Percentiles rank a stretch among this genome's conserved stretches.
These are phyloP conservation scores for Puntigrus tetrazona DNA, from an alignment of 2,113 vertebrate genomes.

Conservation along the genomic window DNA sequence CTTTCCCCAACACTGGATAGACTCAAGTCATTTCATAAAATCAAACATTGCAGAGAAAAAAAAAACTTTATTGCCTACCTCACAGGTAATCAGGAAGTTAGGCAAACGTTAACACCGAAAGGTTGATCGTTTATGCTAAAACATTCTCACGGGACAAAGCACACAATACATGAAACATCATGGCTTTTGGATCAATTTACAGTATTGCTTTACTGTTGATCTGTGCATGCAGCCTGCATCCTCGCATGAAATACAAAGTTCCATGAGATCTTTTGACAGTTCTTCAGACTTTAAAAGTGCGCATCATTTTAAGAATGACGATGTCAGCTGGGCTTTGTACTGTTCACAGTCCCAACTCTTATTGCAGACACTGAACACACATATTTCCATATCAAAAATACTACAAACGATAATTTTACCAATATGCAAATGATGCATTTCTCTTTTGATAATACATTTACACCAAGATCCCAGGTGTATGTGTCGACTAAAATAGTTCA, in stretches of 20 bases:
- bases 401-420: constrained; percentile 47
- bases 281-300: neutral
- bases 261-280: neutral
- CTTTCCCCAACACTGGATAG: neutral
- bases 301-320: neutral
- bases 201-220: neutral
- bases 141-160: neutral
- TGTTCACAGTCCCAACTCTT: constrained; percentile 27
- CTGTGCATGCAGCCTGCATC: constrained; percentile 1
- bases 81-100: neutral
- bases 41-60: neutral
- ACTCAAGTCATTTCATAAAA: neutral
- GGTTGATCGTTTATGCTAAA: neutral
- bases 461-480: neutral
- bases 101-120: neutral
- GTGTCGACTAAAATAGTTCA: constrained; percentile 60
- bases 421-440: constrained; percentile 59
- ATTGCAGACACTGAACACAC: constrained; percentile 53
- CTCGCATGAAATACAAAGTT: neutral
- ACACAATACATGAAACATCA: neutral
- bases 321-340: constrained; percentile 23
- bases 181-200: neutral
- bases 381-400: constrained; percentile 60
- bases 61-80: constrained; percentile 15
- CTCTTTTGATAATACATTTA: neutral